These are phyloP conservation scores for Hyperoplus immaculatus DNA, from an alignment of 2,797 vertebrate species.

Conservation along the genomic window DNA sequence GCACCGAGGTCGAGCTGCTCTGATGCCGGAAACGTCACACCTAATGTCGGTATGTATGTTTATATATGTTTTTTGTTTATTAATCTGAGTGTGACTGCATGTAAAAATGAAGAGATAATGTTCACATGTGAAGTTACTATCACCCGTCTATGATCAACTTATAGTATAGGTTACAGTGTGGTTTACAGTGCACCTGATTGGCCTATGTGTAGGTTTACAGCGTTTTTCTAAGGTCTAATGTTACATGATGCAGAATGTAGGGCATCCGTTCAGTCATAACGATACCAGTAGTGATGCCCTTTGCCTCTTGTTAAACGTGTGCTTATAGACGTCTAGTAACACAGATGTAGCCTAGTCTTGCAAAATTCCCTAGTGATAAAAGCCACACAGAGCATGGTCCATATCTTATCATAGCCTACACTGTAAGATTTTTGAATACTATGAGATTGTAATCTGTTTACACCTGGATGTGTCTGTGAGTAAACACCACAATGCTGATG, in stretches of 20 bases:
- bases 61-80: neutral
- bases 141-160: neutral
- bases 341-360: neutral
- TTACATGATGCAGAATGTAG: neutral
- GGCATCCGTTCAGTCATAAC: neutral
- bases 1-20: conserved; percentile 27
- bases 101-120: neutral
- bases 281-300: neutral
- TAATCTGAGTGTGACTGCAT: neutral
- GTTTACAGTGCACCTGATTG: neutral
- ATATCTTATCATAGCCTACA: neutral
- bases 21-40: conserved; percentile 1
- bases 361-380: neutral
- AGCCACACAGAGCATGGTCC: neutral
- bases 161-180: no score
- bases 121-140: neutral
- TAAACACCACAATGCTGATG: neutral
- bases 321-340: no score
- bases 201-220: neutral
- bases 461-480: conserved; percentile 4
- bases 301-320: neutral
- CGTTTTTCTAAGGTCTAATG: neutral
- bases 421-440: neutral
- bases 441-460: neutral
- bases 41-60: conserved; percentile 68